Percentiles rank a stretch among this genome's conserved stretches.
phyloP scores from a whole-genome alignment of 2,888 invertebrate genomes.

The Chloromyia formosa region DNA sequence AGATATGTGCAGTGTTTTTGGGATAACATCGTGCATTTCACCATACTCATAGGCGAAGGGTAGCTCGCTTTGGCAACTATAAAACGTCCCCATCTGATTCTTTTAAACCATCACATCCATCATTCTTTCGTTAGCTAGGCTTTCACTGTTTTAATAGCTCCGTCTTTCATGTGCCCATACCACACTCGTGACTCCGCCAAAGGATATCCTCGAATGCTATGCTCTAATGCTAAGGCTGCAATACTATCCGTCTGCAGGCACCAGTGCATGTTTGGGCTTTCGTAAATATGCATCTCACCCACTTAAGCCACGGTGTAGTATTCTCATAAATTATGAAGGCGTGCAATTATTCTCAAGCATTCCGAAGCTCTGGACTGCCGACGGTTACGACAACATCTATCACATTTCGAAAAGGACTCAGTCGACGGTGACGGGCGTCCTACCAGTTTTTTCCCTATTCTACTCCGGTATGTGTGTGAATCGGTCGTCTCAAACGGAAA shows the following conservation, averaged over 20 bases:
- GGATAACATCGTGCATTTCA: slow-evolving; percentile 1
- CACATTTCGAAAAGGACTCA: slow-evolving; percentile 34
- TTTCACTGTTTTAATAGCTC: not conserved
- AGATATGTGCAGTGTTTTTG: slow-evolving; percentile 7
- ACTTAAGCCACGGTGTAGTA: not conserved
- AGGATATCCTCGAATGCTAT: not conserved
- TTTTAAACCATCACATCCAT: slow-evolving; percentile 2
- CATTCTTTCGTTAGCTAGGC: not conserved
- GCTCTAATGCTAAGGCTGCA: not conserved
- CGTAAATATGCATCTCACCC: slow-evolving; percentile 27
- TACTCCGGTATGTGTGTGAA: not conserved
- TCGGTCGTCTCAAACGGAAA: not conserved
- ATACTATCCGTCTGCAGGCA: not conserved
- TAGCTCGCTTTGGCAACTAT: not conserved
- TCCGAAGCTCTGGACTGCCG: slow-evolving; percentile 11
- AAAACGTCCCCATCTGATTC: not conserved
- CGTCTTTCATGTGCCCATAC: slow-evolving; percentile 3
- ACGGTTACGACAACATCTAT: slow-evolving; percentile 27
- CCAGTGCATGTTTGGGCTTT: not conserved
- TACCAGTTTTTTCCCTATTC: not conserved
- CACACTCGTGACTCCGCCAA: not conserved
- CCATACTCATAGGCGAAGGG: not conserved
- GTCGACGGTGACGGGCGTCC: not conserved
- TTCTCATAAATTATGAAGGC: slow-evolving; percentile 38
- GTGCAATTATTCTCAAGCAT: slow-evolving; percentile 38